Conservation (phyloP, 1,140 invertebrate genomes). For the Sinella curviseta region DNA sequence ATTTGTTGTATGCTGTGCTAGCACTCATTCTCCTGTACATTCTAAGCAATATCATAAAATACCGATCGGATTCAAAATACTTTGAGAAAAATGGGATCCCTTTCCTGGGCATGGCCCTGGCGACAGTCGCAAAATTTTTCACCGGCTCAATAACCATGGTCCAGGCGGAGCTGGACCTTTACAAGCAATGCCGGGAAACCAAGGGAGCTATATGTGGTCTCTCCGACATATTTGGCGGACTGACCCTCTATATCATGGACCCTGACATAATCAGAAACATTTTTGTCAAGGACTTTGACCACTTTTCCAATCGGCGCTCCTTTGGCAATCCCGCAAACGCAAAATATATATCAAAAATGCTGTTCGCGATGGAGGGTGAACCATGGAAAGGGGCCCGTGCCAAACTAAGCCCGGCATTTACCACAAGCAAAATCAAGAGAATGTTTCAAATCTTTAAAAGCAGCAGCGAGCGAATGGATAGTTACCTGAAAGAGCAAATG, state of each 20-base stretch:
- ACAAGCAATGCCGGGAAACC: background rate
- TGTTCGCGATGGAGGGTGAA: conserved; percentile 40
- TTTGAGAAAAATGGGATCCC: background rate
- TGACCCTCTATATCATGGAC: conserved; percentile 35
- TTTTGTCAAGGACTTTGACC: conserved; percentile 51
- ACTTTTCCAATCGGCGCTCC: conserved; percentile 50
- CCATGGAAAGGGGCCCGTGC: conserved; percentile 49
- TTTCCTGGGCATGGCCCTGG: background rate
- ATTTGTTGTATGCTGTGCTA: too few relatives aligned
- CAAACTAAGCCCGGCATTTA: conserved; percentile 57
- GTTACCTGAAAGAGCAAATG: conserved; percentile 16
- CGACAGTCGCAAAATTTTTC: background rate
- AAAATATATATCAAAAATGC: conserved; percentile 53
- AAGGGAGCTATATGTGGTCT: background rate
- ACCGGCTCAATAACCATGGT: background rate
- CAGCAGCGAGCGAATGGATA: background rate
- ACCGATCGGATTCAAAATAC: too few relatives aligned
- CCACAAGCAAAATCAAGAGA: conserved; percentile 56
- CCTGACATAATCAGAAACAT: conserved; percentile 50
- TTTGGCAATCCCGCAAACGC: background rate
- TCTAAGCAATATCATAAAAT: too few relatives aligned
- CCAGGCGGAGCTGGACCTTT: background rate
- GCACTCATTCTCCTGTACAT: too few relatives aligned
- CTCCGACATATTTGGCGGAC: background rate
- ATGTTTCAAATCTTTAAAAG: conserved; percentile 36